Evolutionary conservation across 2,888 invertebrate genomes (phyloP).

Genomic region (Deroplatys truncata): DNA sequence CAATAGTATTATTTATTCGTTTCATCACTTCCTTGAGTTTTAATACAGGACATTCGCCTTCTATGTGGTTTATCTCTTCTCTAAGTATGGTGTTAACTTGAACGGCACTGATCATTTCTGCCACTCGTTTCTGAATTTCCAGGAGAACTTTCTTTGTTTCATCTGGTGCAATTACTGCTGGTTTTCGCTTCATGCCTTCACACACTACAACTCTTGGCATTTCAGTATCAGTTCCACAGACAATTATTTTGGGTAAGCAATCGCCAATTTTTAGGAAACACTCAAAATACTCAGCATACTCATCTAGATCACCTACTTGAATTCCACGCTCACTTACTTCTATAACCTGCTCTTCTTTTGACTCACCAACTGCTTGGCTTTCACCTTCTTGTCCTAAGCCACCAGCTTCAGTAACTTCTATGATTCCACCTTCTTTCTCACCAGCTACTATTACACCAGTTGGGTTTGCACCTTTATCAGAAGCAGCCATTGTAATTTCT

Average conservation of each 20-base stretch:
- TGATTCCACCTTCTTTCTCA: too few relatives aligned
- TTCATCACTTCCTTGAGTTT: background rate
- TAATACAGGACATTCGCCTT: background rate
- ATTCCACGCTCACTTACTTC: background rate
- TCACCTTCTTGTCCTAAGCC: background rate
- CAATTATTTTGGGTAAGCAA: background rate
- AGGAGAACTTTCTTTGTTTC: background rate
- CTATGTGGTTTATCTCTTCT: background rate
- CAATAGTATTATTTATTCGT: background rate
- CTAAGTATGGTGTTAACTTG: background rate
- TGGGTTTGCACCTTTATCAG: background rate
- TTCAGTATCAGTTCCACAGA: background rate
- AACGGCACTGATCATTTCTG: background rate
- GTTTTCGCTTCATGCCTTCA: background rate
- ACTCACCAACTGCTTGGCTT: background rate
- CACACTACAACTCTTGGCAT: background rate
- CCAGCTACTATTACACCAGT: too few relatives aligned
- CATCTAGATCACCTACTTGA: background rate
- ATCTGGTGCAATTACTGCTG: background rate
- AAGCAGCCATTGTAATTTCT: background rate
- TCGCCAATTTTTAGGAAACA: background rate
- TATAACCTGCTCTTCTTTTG: background rate
- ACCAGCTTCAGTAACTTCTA: background rate
- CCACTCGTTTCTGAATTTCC: background rate
- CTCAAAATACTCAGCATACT: background rate